Conservation (phyloP, 2,113 vertebrate genomes). For the Neogobius melanostomus region DNA sequence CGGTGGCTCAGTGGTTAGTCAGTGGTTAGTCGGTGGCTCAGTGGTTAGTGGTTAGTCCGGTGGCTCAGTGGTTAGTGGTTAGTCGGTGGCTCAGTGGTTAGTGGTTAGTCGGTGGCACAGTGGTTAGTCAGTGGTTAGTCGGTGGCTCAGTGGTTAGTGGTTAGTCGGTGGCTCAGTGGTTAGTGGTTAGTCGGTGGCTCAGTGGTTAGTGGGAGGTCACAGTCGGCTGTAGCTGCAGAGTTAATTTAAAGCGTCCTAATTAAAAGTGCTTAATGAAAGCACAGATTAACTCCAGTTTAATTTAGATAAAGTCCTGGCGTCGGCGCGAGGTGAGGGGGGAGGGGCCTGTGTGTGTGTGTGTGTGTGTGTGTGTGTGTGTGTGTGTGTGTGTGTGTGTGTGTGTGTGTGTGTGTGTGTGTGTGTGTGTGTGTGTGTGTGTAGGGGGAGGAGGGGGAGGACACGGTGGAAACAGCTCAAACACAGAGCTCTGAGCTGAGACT, state of each 20-base stretch:
- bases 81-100: not conserved
- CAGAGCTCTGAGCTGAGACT: no score
- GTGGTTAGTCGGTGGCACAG: not conserved
- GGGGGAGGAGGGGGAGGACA: no score
- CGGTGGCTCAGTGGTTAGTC: no score
- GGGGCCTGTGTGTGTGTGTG: not conserved
- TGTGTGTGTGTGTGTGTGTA: no score
- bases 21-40: no score
- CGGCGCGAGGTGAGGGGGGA: not conserved
- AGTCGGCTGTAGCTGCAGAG: not conserved
- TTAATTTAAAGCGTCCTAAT: conserved; percentile 1
- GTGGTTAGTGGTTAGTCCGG: no score
- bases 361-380: no score
- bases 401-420: no score
- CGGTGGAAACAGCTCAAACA: no score
- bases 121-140: not conserved
- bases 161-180: not conserved
- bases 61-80: not conserved
- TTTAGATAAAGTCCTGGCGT: not conserved
- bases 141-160: not conserved
- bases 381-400: no score
- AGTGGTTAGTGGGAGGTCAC: not conserved
- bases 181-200: not conserved
- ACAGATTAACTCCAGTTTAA: conserved; percentile 1
- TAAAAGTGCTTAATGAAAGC: conserved; percentile 1